Evolutionary conservation across 2,797 vertebrate genomes (phyloP), one percentile per base, ranked within the genome.

Genomic region (Poecilia wingei): DNA sequence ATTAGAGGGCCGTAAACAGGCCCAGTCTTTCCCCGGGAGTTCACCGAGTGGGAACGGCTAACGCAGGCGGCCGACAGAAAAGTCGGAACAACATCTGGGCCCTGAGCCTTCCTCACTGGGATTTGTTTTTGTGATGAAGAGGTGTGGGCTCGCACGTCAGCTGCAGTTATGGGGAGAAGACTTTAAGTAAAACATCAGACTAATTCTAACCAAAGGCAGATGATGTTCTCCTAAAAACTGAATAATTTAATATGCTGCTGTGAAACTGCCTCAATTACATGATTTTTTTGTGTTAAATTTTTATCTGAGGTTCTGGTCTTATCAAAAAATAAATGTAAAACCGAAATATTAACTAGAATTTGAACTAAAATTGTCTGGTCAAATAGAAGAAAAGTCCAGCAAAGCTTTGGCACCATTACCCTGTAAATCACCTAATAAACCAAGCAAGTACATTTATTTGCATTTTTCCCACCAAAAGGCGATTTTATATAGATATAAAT

Each of bases 1-100:
- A 92, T 94, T 93, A 89, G 91, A 90, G 88, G 87, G 92, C 86
- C 84, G 90, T 91, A 94, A 94, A 94, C 89, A 88, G 84, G 80
- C 81, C 79, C 18, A 75, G 78, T 75, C 80, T 75, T 79, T 66
- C 64, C 79, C 53, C 7, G 66, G 79, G 81, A 88, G 85, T 80
- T 83, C 84, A 8, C 31, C 3, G 72, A 91, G 91, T 79, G 88
- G 84, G 90, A 94, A 93, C 84, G 82, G 85, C 85, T 85, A 84
- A 87, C 82, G 82, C 83, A 53, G 76, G 82, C 82, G 74, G 84
- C 88, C 89, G 79, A 79, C 87, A 71, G 90, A 91, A 86, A 88
- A 88, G 85, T 64, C 85, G 81, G 81, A 83, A 75, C 81, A 93
- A 91, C 92, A 92, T 92, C 90, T 94, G 92, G 92, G 83, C 81